phyloP scores from a whole-genome alignment of 2,113 vertebrate species.

The Pachypanchax playfairii region DNA sequence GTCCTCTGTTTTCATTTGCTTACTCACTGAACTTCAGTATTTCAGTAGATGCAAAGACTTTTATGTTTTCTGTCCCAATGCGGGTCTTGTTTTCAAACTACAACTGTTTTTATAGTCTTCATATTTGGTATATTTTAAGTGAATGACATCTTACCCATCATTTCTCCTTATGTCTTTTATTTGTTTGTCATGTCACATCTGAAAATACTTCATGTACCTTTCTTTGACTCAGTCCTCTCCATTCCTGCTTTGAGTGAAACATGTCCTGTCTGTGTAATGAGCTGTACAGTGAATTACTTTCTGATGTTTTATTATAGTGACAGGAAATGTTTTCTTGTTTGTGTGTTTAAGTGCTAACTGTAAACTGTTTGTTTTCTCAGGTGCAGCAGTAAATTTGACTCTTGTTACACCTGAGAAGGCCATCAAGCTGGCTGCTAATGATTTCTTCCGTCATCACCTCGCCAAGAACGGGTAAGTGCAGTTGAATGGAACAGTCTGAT shows the following conservation, averaged over 20 bases:
- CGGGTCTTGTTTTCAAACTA: slow-evolving; percentile 14
- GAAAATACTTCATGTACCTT: slow-evolving; percentile 7
- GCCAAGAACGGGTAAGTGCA: slow-evolving; percentile 77
- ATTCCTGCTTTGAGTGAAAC: slow-evolving; percentile 43
- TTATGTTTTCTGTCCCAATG: slow-evolving; percentile 4
- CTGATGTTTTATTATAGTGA: slow-evolving; percentile 52
- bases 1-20: slow-evolving; percentile 10
- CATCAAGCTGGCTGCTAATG: slow-evolving; percentile 84
- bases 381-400: slow-evolving; percentile 82
- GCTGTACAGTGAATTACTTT: slow-evolving; percentile 17
- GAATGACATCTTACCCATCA: not conserved
- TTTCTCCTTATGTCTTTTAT: slow-evolving; percentile 13
- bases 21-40: slow-evolving; percentile 28
- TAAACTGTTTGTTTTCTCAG: slow-evolving; percentile 72
- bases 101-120: slow-evolving; percentile 16
- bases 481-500: fast-evolving
- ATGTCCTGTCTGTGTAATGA: slow-evolving; percentile 36
- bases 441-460: slow-evolving; percentile 81
- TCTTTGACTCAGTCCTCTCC: slow-evolving; percentile 46
- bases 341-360: not conserved
- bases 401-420: slow-evolving; percentile 86
- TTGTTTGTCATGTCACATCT: not conserved
- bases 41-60: slow-evolving; percentile 9
- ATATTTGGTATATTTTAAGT: too few species aligned
- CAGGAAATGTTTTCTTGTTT: slow-evolving; percentile 49